Conservation (phyloP, 2,113 vertebrate species). For the Aptenodytes forsteri region DNA sequence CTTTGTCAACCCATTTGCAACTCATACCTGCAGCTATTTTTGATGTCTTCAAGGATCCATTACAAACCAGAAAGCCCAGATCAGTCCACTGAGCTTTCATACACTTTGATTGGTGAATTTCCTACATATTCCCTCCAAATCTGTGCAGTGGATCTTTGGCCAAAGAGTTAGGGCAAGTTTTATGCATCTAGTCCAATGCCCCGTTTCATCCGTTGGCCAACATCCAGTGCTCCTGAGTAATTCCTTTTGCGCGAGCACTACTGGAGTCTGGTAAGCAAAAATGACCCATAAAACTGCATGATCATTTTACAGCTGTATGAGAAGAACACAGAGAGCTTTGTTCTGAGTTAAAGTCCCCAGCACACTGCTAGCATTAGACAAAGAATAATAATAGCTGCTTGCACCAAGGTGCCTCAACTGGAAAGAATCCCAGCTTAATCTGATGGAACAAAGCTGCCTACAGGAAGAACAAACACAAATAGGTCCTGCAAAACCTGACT, state of each 20-base stretch:
- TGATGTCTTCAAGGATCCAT: background rate
- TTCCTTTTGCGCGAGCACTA: background rate
- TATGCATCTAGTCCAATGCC: background rate
- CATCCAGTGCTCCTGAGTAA: background rate
- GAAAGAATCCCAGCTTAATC: background rate
- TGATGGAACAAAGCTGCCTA: conserved; percentile 9
- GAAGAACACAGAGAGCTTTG: background rate
- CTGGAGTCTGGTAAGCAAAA: background rate
- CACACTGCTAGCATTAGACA: background rate
- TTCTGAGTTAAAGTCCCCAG: background rate
- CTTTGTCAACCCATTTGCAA: background rate
- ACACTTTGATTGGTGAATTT: background rate
- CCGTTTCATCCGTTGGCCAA: background rate
- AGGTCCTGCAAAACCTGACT: background rate
- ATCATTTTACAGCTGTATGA: background rate
- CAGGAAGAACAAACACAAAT: background rate
- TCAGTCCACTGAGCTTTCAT: background rate
- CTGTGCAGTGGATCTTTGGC: background rate
- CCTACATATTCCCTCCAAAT: background rate
- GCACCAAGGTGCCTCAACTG: background rate
- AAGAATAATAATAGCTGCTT: background rate
- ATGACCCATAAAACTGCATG: background rate
- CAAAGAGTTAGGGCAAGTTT: background rate
- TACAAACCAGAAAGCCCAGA: background rate
- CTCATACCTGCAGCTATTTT: background rate